Percentiles rank a stretch among this genome's conserved stretches.
These are phyloP conservation scores for Galleria mellonella DNA, from an alignment of 1,140 invertebrate genomes.

Conservation along the genomic window DNA sequence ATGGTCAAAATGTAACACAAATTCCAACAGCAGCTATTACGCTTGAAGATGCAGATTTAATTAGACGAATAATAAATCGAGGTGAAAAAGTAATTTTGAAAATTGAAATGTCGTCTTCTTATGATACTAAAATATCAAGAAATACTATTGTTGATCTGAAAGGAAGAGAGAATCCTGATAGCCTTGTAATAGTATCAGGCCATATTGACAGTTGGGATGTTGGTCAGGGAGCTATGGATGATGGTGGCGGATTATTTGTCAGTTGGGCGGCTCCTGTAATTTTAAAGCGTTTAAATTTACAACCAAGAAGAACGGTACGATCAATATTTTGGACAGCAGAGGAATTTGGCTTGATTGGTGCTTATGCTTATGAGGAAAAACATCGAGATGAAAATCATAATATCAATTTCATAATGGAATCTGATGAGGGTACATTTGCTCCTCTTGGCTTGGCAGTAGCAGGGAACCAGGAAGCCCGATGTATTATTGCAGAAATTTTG, in stretches of 20 bases:
- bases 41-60: conserved; percentile 85
- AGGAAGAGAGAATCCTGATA: conserved; percentile 76
- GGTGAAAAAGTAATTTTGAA: conserved; percentile 73
- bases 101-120: conserved; percentile 65
- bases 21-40: conserved; percentile 89
- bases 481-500: conserved; percentile 79
- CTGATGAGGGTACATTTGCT: conserved; percentile 87
- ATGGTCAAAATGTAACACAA: conserved; percentile 75
- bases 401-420: conserved; percentile 83
- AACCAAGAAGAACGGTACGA: conserved; percentile 83
- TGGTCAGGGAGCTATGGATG: conserved; percentile 91
- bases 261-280: conserved; percentile 85
- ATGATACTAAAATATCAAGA: conserved; percentile 75
- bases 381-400: conserved; percentile 79
- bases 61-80: conserved; percentile 79
- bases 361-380: conserved; percentile 76
- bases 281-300: conserved; percentile 80
- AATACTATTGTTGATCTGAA: conserved; percentile 84
- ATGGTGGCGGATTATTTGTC: conserved; percentile 88
- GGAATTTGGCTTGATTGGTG: conserved; percentile 83
- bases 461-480: conserved; percentile 75
- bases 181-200: conserved; percentile 87
- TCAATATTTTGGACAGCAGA: conserved; percentile 90
- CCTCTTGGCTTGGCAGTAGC: conserved; percentile 79
- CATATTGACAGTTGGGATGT: conserved; percentile 94